phyloP scores from a whole-genome alignment of 1,140 invertebrate species.

The Drosophila elegans region DNA sequence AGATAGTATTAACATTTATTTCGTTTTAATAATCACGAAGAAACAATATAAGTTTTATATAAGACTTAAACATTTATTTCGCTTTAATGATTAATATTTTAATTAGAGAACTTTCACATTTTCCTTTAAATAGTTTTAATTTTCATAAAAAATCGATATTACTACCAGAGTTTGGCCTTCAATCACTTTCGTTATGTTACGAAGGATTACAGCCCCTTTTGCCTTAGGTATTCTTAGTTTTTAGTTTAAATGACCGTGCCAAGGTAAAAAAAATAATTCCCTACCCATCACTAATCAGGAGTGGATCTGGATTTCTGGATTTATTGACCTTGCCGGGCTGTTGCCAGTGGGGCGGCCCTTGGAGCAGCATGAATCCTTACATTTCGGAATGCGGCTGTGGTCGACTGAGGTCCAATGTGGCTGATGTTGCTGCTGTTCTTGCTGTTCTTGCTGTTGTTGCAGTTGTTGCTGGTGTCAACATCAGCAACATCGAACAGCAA shows the following conservation, averaged over 20 bases:
- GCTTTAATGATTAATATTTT: too few relatives aligned
- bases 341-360: conserved; percentile 50
- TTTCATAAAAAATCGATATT: too few relatives aligned
- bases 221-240: neutral
- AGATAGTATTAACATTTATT: too few relatives aligned
- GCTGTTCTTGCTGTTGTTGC: conserved; percentile 8
- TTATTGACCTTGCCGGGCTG: conserved; percentile 66
- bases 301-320: conserved; percentile 41
- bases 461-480: conserved; percentile 57
- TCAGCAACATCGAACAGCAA: conserved; percentile 29
- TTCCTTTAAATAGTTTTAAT: too few relatives aligned
- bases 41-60: too few relatives aligned
- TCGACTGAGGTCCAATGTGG: conserved; percentile 37
- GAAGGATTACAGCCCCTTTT: neutral
- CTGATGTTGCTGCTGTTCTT: conserved; percentile 4
- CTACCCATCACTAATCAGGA: conserved; percentile 26
- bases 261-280: conserved; percentile 10
- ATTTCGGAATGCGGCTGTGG: conserved; percentile 79
- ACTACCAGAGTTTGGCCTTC: neutral
- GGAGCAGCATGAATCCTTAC: conserved; percentile 67
- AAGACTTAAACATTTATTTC: too few relatives aligned
- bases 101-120: too few relatives aligned
- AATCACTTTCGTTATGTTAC: neutral
- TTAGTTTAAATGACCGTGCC: neutral
- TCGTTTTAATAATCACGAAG: too few relatives aligned